Base-by-base conservation (phyloP, 2,113 vertebrate genomes). In the Phoenicopterus ruber region DNA sequence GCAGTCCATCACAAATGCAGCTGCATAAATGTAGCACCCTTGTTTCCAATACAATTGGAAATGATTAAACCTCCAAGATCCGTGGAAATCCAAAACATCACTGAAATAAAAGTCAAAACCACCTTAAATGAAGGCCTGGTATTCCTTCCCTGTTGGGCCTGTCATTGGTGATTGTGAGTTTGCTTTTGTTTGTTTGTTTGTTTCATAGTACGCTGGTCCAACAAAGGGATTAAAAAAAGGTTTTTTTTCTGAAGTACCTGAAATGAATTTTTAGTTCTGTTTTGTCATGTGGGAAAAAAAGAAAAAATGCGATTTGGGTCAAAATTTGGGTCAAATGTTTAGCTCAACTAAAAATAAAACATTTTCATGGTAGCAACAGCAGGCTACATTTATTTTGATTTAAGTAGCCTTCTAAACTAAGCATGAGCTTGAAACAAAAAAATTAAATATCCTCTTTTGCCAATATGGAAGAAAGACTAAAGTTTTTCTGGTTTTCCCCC, bases 291-390 rank as follows among this genome's bases (percentile, higher is more conserved):
- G 32, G 63, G 22, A 13, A 55, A 73, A 82, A 54, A 9, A 15
- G 1, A 47, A 44, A 72, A 79, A 62, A 31, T 9, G 9, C 36
- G 10, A 84, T 93, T 87, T 93, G 47, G 77, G 91, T 94, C 70
- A 94, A 94, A 88, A 96, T 91, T 78, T 91, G 55, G 54, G 82
- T 91, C 77, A 82, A 59, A 59, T 19, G 8, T 69, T 83, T 70
- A 72, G 42, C 47, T 74, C 42, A 70, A 65, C 38, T 89, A 66
- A 93, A 91, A 91, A 78, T 13, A 82, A 89, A 91, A 63, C 11
- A 14, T 40, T 86, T 83, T 89, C 31, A 38, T 52, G 50, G 44
- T 8, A 66, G 69, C 74, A 86, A 46, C 25, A 77, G 40, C 6
- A 34, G 42, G 19, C 28, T 90, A 62, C 38, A 28, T 70, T 38